Evolutionary conservation across 2,888 invertebrate species (phyloP), one percentile per base, ranked within the genome.

Genomic region (Calameuta pallipes): DNA sequence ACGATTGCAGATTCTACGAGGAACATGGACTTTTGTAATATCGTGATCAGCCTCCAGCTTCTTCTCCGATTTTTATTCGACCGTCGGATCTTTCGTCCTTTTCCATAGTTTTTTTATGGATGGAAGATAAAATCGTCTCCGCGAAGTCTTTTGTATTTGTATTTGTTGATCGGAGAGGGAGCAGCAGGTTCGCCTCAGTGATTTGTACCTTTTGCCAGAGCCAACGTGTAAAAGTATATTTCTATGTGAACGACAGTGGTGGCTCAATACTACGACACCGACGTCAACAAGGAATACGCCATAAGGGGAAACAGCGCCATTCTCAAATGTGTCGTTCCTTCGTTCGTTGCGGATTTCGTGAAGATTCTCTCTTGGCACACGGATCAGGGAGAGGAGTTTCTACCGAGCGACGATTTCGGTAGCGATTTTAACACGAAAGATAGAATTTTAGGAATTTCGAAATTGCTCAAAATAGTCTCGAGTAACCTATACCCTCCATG

Each of bases 301-400:
- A 97, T 97, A 89, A 95, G 96, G 85, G 97, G 97, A 86, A 97
- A 97, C 92, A 95, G 97, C 87, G 97, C 96, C 81, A 96, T 97
- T 83, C 93, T 97, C 88, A 97, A 97, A 93, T 97, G 97, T 93
- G 96, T 96, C 87, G 96, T 97, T 89, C 98, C 98, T 75, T 97
- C 97, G 82, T 98, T 97, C 92, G 97, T 98, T 81, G 96, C 97
- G 81, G 98, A 98, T 93, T 98, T 98, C 92, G 97, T 98, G 82
- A 94, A 93, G 89, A 97, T 98, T 84, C 94, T 96, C 77, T 96
- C 96, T 75, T 97, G 97, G 97, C 96, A 96, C 86, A 96, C 96
- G 85, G 96, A 97, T 92, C 94, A 95, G 87, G 94, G 95, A 80
- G 95, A 96, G 90, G 94, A 94, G 88, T 95, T 95, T 89, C 94